Base-by-base conservation (phyloP, 2,797 vertebrate genomes). In the Hyperoplus lanceolatus region DNA sequence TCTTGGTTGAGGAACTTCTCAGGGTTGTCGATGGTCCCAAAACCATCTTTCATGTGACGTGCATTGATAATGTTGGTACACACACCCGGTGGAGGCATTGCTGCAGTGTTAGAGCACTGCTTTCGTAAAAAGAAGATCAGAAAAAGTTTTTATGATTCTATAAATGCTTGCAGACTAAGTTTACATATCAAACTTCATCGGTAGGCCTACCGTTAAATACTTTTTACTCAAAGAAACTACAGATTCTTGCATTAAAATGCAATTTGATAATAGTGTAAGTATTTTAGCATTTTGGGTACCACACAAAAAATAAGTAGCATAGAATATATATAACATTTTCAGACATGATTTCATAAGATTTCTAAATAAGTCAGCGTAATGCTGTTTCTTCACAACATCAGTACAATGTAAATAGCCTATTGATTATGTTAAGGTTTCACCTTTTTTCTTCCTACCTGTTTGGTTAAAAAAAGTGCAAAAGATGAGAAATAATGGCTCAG, bases 71-170 rank as follows among this genome's bases (percentile, higher is more conserved):
- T 94, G 80, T 85, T 92, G 42, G 84, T 43, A 60, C 94, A 95
- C 56, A 78, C 90, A 41, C 91, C 90, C 0, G 92, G 92, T n/a
- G 92, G 53, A 92, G 91, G 77, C 95, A 95, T 94, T 0, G 50
- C 46, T 70, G 75, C 29, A 9, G 46, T 5, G 9, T 72, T 45
- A 60, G 6, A 21, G n/a, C 12, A 55, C 73, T 83, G 66, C 46
- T 59, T 59, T 2, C 50, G 38, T n/a, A 14, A 29, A 50, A 18
- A 60, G 6, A 46, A 63, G 16, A 72, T 8, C 10, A 39, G 10
- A 5, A 41, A 8, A 16, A 29, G 29, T 3, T 29, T 29, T 29
- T 29, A 29, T 29, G 29, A 29, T 29, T 29, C 29, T 29, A 29
- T 29, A 29, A 29, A 29, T 29, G 29, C 29, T 29, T 29, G 29